A percentile compares a stretch with the other conserved stretches of the same genome.
phyloP scores from a whole-genome alignment of 2,888 invertebrate species.

The Agonum fuliginosum region DNA sequence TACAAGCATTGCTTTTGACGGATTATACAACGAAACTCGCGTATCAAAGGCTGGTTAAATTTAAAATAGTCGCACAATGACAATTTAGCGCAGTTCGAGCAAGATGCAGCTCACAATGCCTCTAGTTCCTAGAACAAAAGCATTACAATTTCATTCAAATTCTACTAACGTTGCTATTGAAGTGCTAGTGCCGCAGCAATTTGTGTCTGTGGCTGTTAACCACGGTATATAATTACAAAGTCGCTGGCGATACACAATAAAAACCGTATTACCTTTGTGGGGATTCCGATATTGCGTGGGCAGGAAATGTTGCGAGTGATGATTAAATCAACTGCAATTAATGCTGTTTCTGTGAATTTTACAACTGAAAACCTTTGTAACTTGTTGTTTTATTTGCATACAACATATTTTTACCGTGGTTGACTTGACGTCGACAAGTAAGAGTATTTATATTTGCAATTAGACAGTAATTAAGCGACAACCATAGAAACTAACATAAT shows the following conservation, averaged over 20 bases:
- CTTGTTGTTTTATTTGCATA: not conserved
- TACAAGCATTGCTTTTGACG: not conserved
- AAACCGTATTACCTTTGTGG: not conserved
- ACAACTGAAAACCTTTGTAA: constrained; percentile 1
- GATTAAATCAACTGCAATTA: not conserved
- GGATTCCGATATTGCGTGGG: not conserved
- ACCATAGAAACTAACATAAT: too few relatives aligned
- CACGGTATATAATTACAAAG: not conserved
- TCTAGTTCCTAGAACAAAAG: constrained; percentile 1
- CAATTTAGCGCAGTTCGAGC: not conserved
- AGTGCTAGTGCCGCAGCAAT: not conserved
- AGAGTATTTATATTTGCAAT: too few relatives aligned
- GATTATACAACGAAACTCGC: not conserved
- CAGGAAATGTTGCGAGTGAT: not conserved
- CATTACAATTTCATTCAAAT: not conserved
- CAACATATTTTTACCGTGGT: too few relatives aligned
- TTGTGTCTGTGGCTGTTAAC: constrained; percentile 2
- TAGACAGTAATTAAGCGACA: too few relatives aligned
- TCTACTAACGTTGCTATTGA: not conserved
- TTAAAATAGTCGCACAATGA: not conserved
- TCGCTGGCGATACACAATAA: not conserved
- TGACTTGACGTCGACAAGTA: too few relatives aligned
- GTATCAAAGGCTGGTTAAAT: not conserved
- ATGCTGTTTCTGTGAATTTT: not conserved
- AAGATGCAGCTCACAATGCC: not conserved